Conservation (phyloP, 2,797 vertebrate genomes). For the Hippopotamyrus pictus region DNA sequence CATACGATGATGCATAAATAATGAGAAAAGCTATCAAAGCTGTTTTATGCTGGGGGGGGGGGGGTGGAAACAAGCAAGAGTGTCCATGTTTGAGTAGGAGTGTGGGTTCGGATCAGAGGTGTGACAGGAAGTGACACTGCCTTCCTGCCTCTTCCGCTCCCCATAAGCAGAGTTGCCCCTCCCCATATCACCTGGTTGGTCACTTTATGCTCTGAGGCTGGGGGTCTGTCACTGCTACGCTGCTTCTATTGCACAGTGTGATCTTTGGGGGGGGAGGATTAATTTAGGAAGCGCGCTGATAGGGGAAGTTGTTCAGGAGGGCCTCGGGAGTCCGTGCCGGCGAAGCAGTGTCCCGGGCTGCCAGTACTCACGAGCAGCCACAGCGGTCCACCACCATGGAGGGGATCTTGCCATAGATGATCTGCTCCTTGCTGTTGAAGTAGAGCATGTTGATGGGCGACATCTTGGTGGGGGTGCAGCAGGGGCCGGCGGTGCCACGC, state of each 20-base stretch:
- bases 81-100: neutral
- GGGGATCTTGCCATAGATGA: conserved; percentile 95
- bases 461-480: conserved; percentile 96
- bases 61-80: conserved; percentile 33
- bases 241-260: conserved; percentile 70
- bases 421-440: conserved; percentile 93
- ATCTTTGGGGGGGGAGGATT: conserved; percentile 38
- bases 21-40: conserved; percentile 38
- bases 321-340: conserved; percentile 39
- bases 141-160: conserved; percentile 48
- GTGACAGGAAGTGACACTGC: conserved; percentile 39
- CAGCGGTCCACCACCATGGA: conserved; percentile 97
- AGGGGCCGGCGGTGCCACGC: conserved; percentile 82
- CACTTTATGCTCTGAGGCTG: neutral
- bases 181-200: conserved; percentile 29
- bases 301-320: conserved; percentile 55
- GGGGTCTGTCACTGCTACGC: conserved; percentile 49
- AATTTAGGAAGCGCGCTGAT: conserved; percentile 57
- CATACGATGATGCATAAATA: conserved; percentile 38
- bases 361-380: conserved; percentile 80
- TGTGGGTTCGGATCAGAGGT: conserved; percentile 26
- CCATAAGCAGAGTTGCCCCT: conserved; percentile 39
- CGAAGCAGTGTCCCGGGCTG: conserved; percentile 17
- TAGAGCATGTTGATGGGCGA: conserved; percentile 97
- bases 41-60: conserved; percentile 25